Base-by-base conservation (phyloP, 2,113 vertebrate species). In the Hucho hucho region DNA sequence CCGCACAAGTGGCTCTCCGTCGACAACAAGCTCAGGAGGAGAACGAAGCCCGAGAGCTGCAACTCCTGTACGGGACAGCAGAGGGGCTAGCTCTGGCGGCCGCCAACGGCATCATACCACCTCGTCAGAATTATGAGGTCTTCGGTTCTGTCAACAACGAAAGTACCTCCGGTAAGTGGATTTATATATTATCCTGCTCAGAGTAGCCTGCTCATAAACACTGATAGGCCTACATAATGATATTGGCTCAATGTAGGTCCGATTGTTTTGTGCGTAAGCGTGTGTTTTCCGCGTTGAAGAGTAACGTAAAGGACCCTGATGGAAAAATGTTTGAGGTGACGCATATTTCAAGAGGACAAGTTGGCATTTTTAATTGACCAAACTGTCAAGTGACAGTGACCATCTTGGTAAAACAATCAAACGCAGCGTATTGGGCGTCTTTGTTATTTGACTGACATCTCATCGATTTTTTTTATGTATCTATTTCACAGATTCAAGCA, bases 1-100 rank as follows among this genome's bases (percentile, higher is more conserved):
- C 97, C 0, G 97, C 97, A 1, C 97, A 98, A 83, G 97, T 99
- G 90, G 97, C 97, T 75, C 93, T 99, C 86, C 89, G 97, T 83
- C 88, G 97, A 89, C 97, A 99, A 85, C 97, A 98, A 88, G 97
- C 97, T 59, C 97, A 99, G 87, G 97, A 99, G 83, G 97, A 99
- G 90, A 98, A 97, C 89, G 97, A 99, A 81, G 97, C 96, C 70
- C 94, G 97, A 0, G 97, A 99, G 91, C 91, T 98, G 3, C 97
- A 99, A 88, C 94, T 99, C 76, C 96, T 99, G n/a, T 99, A 99
- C 81, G 97, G 97, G 66, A 97, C 97, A 0, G 97, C 97, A 3
- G 97, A 98, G 90, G 97, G 97, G 2, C 92, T 98, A 75, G 97
- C 97, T n/a, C 93, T 98, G 88, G 97, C 97, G 9, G 97, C 97